Evolutionary conservation across 2,888 invertebrate species (phyloP), one percentile per base, ranked within the genome.

Genomic region (Torymus tubicola): DNA sequence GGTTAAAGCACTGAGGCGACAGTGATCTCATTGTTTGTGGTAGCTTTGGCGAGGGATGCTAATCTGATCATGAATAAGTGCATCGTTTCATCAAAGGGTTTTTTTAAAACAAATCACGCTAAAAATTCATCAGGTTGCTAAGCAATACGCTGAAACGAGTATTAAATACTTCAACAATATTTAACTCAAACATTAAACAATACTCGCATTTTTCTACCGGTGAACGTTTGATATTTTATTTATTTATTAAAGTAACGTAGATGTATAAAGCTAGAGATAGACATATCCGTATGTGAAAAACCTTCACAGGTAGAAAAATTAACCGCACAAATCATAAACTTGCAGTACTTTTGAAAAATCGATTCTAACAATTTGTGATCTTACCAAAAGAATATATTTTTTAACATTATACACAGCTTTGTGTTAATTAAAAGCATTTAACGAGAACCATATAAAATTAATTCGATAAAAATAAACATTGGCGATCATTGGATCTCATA

Each of bases 41-140:
- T 77, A 73, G 78, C 81, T 78, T 81, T 75, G 81, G 74, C 67
- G 21, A 57, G 31, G 81, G 71, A 71, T 21, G 78, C 78, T 74
- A 69, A 52, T 42, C 14, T 65, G 11, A 21, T 74, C 16, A 68
- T 64, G 42, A 42, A 42, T 42, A 55, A 73, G 70, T 73, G 21
- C 60, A 18, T 72, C 61, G 13, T 67, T 52, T 80, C 21, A 24
- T 50, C 50, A 60, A 10, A 55, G 14, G 24, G 57, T n/a, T 61
- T 42, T 60, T 55, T 14, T 2, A 21, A 77, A 42, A 42, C 8
- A 8, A 21, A 63, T 79, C 73, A 69, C 57, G 63, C 58, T 79
- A 63, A 69, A 42, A 42, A 42, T 42, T 42, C 50, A 18, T 18
- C 52, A 18, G 52, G 16, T 61, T 61, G 10, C 18, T 61, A 61